These are phyloP conservation scores for Acanthornis magna DNA, from an alignment of 2,797 vertebrate genomes.

Conservation along the genomic window DNA sequence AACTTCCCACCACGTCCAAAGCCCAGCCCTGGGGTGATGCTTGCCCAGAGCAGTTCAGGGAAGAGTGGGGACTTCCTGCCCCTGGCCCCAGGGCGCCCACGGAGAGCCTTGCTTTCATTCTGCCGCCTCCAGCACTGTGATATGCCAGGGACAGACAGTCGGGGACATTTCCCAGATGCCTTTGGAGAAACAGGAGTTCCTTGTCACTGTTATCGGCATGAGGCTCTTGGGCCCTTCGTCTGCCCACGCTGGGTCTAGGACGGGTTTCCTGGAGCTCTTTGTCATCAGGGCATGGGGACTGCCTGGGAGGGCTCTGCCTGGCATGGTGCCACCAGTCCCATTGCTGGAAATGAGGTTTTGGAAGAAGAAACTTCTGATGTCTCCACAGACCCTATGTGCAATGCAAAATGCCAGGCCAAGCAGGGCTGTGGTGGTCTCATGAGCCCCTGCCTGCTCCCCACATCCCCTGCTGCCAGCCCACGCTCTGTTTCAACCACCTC, in stretches of 20 bases:
- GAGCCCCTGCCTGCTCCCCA: background rate
- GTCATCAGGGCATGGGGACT: background rate
- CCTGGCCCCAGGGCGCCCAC: accelerated
- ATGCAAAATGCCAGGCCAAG: background rate
- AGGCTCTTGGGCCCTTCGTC: background rate
- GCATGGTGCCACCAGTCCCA: background rate
- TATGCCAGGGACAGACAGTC: background rate
- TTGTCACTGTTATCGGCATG: background rate
- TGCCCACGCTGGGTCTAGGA: background rate
- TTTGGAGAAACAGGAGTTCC: constrained; percentile 1
- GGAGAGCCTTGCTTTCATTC: background rate
- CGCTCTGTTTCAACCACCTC: background rate
- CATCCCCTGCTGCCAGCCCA: background rate
- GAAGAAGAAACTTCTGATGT: background rate
- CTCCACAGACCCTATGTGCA: background rate
- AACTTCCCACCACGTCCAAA: background rate
- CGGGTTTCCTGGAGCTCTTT: background rate
- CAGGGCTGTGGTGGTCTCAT: background rate
- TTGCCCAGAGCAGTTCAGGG: background rate
- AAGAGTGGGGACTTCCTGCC: background rate
- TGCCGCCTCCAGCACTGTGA: accelerated
- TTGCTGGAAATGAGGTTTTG: background rate
- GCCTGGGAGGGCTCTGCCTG: background rate
- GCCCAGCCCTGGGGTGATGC: background rate
- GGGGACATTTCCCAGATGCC: background rate